Base-by-base conservation (phyloP, 2,797 vertebrate species). In the Odontamblyopus lacepedii region DNA sequence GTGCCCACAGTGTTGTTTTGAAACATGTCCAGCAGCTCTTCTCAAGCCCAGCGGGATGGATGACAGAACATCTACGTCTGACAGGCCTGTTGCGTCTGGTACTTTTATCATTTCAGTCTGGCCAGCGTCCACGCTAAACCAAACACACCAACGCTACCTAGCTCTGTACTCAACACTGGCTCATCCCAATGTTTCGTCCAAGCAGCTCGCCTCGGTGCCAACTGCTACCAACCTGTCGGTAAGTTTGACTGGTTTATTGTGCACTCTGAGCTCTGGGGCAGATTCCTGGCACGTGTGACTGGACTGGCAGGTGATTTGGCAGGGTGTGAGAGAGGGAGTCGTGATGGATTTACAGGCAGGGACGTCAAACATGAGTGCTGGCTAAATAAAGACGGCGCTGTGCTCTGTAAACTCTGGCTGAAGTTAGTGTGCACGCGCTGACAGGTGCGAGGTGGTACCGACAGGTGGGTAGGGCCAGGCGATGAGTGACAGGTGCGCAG, bases 191-290 rank as follows among this genome's bases (percentile, higher is more conserved):
- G 70, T 72, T 38, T 79, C 27, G 57, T 35, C 69, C 56, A 76
- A 74, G 61, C 74, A 76, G 80, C 78, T 70, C 57, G 70, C 23
- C 38, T 13, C 35, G 26, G 74, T 72, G 80, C 81, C 77, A 81
- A 80, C 72, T 65, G 71, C 74, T 64, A 75, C 81, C 69, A 35
- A 71, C 50, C 53, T 73, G 81, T 87, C 87, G 78, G 78, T 79
- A 82, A 82, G 80, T 80, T 67, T 89, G 86, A 89, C 86, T 89
- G 87, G 77, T 88, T 88, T 82, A 87, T 89, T 88, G 75, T 84
- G 69, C 38, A 74, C 78, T 78, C 83, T 82, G 81, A 87, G 69
- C 78, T 81, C 74, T 74, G 32, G 79, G 80, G 81, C 83, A 82
- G 48, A 82, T 79, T 75, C 68, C 73, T 80, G 84, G 82, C 81